These are phyloP conservation scores for Drosophila equinoxialis DNA, from an alignment of 1,140 invertebrate species.

Conservation along the genomic window DNA sequence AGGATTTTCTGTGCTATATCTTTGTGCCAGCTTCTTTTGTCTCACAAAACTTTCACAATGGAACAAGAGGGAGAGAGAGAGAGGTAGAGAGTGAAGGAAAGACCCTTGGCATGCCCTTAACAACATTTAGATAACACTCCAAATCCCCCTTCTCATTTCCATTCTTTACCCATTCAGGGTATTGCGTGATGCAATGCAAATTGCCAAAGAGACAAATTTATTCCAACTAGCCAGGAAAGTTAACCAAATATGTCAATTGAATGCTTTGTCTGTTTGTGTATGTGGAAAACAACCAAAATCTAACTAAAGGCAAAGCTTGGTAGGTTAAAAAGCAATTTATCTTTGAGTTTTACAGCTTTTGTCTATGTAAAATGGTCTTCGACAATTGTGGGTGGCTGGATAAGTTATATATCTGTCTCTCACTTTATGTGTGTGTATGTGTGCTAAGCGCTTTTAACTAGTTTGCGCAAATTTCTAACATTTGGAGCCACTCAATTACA, in stretches of 20 bases:
- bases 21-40: conserved; percentile 12
- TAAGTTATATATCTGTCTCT: conserved; percentile 1
- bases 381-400: conserved; percentile 31
- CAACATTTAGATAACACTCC: conserved; percentile 60
- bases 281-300: conserved; percentile 55
- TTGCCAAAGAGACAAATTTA: conserved; percentile 73
- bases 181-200: conserved; percentile 64
- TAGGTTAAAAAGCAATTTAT: conserved; percentile 80
- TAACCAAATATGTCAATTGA: conserved; percentile 79
- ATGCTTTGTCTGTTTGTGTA: conserved; percentile 42
- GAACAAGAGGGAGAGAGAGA: conserved; percentile 13
- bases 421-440: conserved; percentile 1
- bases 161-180: conserved; percentile 21
- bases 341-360: conserved; percentile 75
- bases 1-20: conserved; percentile 19
- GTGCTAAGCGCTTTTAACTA: conserved; percentile 62
- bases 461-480: conserved; percentile 60
- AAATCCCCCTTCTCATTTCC: conserved; percentile 14
- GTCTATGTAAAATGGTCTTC: conserved; percentile 63
- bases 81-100: not conserved
- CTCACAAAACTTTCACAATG: conserved; percentile 44
- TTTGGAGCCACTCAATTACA: conserved; percentile 75
- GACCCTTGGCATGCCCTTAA: conserved; percentile 34
- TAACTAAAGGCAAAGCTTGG: conserved; percentile 65
- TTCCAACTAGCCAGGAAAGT: conserved; percentile 74